Evolutionary conservation across 2,888 invertebrate genomes (phyloP), one percentile per base, ranked within the genome.

Genomic region (Archaeoteleia sp.): DNA sequence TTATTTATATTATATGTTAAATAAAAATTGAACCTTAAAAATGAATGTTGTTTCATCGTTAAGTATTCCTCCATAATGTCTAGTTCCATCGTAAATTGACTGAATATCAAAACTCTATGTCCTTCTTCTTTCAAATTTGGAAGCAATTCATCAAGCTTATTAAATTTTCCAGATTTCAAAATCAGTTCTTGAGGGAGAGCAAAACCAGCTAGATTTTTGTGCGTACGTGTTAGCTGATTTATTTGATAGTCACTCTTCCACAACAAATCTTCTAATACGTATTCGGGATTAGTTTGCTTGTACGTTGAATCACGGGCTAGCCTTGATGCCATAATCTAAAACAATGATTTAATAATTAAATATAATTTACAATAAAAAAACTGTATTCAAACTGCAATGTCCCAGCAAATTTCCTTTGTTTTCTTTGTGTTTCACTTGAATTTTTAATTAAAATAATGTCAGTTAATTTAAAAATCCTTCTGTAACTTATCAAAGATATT

Each of bases 41-140:
- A 98, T 8, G 89, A 89, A 83, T 94, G 88, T 0, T 90, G 88
- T 32, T 92, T 89, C 49, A 93, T 87, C n/a, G 88, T 87, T 75
- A 98, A 87, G 87, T 95, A 98, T 37, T 92, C 92, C 86, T 97
- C 96, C 74, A 98, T 86, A 71, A 98, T 90, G 86, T 98, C 96
- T 82, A 98, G 88, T 89, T 98, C 91, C 89, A 96, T 95, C 23
- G 95, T 95, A 87, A 98, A 98, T 88, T 98, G 98, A 83, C 96
- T 96, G 87, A 98, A 98, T 73, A 98, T 89, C 61, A 98, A 87
- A 69, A 97, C 95, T 9, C 97, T 89, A 83, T 95, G 94, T 0
- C 92, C 93, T 0, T 89, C 90, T 4, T 86, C 86, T 82, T 95
- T 91, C 67, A 96, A 86, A 58, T 89, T 87, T 0, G 93, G 92